phyloP scores from a whole-genome alignment of 1,140 invertebrate genomes.

The Plutomurus gul region DNA sequence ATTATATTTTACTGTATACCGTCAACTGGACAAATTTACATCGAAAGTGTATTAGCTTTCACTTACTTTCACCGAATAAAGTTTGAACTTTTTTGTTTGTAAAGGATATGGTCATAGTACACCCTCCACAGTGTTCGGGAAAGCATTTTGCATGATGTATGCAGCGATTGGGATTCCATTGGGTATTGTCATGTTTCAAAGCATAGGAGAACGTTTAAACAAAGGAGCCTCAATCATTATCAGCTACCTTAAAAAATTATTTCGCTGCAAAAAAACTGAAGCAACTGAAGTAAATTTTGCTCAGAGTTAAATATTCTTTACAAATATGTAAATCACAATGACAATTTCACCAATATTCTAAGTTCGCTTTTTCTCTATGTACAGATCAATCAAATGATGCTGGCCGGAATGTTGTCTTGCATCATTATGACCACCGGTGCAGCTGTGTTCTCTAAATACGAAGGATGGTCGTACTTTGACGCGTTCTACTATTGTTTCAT shows the following conservation, averaged over 20 bases:
- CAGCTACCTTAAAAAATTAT: conserved; percentile 77
- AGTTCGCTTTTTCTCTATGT: not conserved
- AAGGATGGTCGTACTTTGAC: conserved; percentile 97
- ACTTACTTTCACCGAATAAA: too few relatives aligned
- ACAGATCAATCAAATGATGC: conserved; percentile 85
- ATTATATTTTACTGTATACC: too few relatives aligned
- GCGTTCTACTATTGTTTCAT: conserved; percentile 99
- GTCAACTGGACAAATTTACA: too few relatives aligned
- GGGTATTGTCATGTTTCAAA: conserved; percentile 97
- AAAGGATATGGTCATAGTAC: conserved; percentile 87
- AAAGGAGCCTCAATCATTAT: conserved; percentile 85
- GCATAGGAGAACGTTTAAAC: conserved; percentile 87
- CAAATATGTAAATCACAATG: too few relatives aligned
- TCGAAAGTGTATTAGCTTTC: too few relatives aligned
- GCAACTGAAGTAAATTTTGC: conserved; percentile 71
- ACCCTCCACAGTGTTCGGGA: conserved; percentile 87
- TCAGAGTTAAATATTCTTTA: not conserved
- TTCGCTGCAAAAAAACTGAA: conserved; percentile 76
- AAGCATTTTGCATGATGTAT: conserved; percentile 95
- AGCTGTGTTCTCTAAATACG: conserved; percentile 90
- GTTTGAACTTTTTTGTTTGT: too few relatives aligned
- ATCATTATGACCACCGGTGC: conserved; percentile 93
- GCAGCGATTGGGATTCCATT: conserved; percentile 95
- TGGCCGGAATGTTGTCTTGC: conserved; percentile 86
- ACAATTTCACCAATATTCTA: not conserved